Conservation (phyloP, 2,113 vertebrate species). For the Alethe diademata region DNA sequence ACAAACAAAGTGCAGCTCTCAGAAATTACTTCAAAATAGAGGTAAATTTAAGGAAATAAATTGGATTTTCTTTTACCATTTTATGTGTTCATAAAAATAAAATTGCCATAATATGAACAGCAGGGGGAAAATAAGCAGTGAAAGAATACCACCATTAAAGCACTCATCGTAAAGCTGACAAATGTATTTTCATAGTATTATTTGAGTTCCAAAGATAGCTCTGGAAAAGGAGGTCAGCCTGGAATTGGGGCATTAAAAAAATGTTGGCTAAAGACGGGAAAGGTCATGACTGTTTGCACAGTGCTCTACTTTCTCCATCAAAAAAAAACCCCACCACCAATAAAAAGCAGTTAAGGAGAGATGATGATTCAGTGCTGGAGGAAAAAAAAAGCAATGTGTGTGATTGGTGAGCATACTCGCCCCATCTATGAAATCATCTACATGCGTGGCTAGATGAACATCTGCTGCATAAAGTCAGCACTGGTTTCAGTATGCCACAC, state of each 20-base stretch:
- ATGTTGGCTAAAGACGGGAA: slow-evolving; percentile 51
- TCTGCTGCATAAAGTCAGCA: slow-evolving; percentile 65
- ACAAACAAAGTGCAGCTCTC: neutral
- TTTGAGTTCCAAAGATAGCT: slow-evolving; percentile 43
- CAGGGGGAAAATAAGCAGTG: slow-evolving; percentile 7
- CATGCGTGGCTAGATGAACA: slow-evolving; percentile 64
- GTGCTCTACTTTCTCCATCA: slow-evolving; percentile 50
- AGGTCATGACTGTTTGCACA: slow-evolving; percentile 60
- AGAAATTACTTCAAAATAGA: neutral
- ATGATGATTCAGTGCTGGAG: slow-evolving; percentile 61
- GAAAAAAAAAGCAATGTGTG: neutral
- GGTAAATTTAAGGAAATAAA: slow-evolving; percentile 18
- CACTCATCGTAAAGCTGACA: slow-evolving; percentile 8
- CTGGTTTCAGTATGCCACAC: slow-evolving; percentile 50
- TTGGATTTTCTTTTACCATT: neutral
- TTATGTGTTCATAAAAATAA: slow-evolving; percentile 15
- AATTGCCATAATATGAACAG: neutral
- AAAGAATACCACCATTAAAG: slow-evolving; percentile 21
- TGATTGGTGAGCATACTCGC: slow-evolving; percentile 51
- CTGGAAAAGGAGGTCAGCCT: slow-evolving; percentile 52
- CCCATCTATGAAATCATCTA: slow-evolving; percentile 67
- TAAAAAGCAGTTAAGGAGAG: slow-evolving; percentile 19
- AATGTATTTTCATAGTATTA: slow-evolving; percentile 46
- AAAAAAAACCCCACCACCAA: neutral
- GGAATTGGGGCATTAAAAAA: slow-evolving; percentile 48